Evolutionary conservation across 2,113 vertebrate genomes (phyloP).

Genomic region (Boulengerochromis microlepis): DNA sequence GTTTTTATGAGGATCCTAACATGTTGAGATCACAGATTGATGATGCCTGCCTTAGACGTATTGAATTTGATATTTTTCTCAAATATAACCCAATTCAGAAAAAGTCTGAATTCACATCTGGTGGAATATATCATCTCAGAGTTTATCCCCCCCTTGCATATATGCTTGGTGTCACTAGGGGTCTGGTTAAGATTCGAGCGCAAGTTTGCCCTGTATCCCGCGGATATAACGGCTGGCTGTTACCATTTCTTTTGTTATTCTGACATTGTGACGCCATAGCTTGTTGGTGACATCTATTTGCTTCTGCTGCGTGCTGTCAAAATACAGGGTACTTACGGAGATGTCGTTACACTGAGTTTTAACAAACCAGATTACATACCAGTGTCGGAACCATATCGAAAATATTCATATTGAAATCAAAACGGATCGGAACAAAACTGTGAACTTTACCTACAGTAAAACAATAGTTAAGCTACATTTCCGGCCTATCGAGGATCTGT

Average conservation of each 20-base stretch:
- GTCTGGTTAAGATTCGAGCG: neutral
- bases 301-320: neutral
- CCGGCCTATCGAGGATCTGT: neutral
- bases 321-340: neutral
- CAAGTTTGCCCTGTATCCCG: neutral
- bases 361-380: neutral
- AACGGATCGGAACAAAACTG: neutral
- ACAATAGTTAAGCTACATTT: neutral
- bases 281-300: neutral
- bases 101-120: neutral
- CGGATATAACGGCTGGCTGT: neutral
- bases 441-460: neutral
- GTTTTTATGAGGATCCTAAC: neutral
- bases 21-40: neutral
- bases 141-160: neutral
- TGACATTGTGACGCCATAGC: neutral
- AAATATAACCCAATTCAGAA: neutral
- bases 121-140: neutral
- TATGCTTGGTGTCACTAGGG: neutral
- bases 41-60: rapidly evolving
- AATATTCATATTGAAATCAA: neutral
- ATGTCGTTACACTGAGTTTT: neutral
- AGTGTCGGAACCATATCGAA: neutral
- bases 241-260: neutral
- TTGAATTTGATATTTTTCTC: neutral